Evolutionary conservation across 2,797 vertebrate genomes (phyloP).

Genomic region (Sebastes diploproa): DNA sequence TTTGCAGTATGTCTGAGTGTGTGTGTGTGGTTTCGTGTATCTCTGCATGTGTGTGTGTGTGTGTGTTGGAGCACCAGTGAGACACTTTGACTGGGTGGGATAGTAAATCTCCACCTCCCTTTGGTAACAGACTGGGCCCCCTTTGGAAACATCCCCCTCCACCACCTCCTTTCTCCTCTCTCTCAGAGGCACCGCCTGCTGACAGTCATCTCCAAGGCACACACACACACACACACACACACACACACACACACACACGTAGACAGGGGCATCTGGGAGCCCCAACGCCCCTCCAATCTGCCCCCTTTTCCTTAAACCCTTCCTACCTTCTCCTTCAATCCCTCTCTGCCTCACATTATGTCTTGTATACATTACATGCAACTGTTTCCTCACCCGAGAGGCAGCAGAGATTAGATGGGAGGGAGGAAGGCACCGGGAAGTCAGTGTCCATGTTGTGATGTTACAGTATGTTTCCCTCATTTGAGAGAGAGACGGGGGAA

Average conservation of each 20-base stretch:
- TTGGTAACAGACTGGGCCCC: constrained; percentile 73
- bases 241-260: constrained; percentile 21
- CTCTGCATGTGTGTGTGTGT: constrained; percentile 55
- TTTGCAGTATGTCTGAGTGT: constrained; percentile 68
- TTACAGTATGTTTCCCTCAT: constrained; percentile 23
- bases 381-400: constrained; percentile 58
- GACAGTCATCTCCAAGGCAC: constrained; percentile 70
- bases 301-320: constrained; percentile 53
- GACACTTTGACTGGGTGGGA: constrained; percentile 88
- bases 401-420: constrained; percentile 51
- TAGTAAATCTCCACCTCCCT: constrained; percentile 88
- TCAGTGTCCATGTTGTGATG: constrained; percentile 50
- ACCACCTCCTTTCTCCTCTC: constrained; percentile 16
- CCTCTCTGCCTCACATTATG: constrained; percentile 43
- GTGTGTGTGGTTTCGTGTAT: constrained; percentile 22
- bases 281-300: constrained; percentile 57
- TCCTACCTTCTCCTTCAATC: constrained; percentile 42
- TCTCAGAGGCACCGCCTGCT: constrained; percentile 81
- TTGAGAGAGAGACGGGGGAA: neutral
- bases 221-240: constrained; percentile 26
- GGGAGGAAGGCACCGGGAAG: constrained; percentile 34
- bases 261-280: constrained; percentile 77
- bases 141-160: constrained; percentile 64
- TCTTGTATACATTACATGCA: constrained; percentile 56
- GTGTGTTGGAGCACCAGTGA: constrained; percentile 73